Evolutionary conservation across 1,140 invertebrate species (phyloP), one percentile per base, ranked within the genome.

Genomic region (Zaprionus taronus): DNA sequence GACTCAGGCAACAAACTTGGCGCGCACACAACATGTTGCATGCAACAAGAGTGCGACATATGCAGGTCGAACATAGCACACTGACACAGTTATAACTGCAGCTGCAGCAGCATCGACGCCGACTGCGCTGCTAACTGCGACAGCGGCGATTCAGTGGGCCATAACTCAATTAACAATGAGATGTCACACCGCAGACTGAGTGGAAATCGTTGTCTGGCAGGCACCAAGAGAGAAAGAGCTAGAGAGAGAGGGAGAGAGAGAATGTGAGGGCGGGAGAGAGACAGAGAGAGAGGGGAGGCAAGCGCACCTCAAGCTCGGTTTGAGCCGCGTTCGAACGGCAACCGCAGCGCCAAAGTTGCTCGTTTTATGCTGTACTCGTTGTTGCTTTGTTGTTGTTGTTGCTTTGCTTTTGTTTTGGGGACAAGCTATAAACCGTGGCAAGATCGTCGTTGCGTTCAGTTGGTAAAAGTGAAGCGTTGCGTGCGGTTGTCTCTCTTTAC

Each of bases 401-500:
- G 51, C 38, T 56, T 79, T 76, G 69, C 56, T 73, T 72, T 74
- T 79, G 87, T 73, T 66, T 89, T 91, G 81, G 81, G 82, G 72
- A 80, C 82, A 90, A 72, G 79, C 83, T 92, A 92, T 92, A 92
- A 92, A 91, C 91, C 76, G 82, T 82, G 91, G 89, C 86, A 82
- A 90, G 91, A 86, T 92, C 84, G 91, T 84, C 83, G 76, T 62
- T 77, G 79, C 91, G 87, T 87, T 92, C 91, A 92, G 91, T 92
- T 92, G 84, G 91, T 92, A 91, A 91, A 92, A 92, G 91, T 90
- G 77, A 87, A 84, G 83, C 91, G 87, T 91, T 86, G 68, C 87
- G 91, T 92, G 81, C 83, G 91, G 91, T 90, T 83, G 80, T 77
- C 73, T 79, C 74, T 38, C 44, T 36, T 36, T n/a, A 64, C 31